These are phyloP conservation scores for Melanotaenia trifasciata DNA, from an alignment of 2,797 vertebrate genomes.

Conservation along the genomic window DNA sequence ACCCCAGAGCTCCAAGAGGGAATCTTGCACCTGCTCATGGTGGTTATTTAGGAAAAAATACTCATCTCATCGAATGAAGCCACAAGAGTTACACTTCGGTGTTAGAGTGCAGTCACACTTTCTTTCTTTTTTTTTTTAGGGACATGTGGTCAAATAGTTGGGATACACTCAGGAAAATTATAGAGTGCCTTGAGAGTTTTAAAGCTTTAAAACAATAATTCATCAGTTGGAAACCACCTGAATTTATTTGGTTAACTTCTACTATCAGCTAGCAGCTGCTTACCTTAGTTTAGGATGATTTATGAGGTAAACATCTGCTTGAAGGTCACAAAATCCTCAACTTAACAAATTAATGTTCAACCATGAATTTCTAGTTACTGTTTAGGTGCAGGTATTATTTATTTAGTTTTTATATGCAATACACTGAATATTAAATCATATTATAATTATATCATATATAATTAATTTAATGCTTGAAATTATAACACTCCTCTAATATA, in stretches of 20 bases:
- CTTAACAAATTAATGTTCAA: too few relatives aligned
- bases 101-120: not conserved
- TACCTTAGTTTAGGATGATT: not conserved
- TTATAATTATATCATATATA: too few relatives aligned
- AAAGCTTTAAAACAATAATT: not conserved
- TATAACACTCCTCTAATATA: too few relatives aligned
- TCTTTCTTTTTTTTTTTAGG: not conserved
- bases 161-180: not conserved
- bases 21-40: constrained; percentile 59
- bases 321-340: not conserved
- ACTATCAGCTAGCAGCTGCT: not conserved
- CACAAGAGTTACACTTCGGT: not conserved
- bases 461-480: too few relatives aligned
- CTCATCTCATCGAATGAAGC: constrained; percentile 2
- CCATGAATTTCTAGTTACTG: not conserved
- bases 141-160: constrained; percentile 3
- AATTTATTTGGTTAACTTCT: not conserved
- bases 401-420: too few relatives aligned
- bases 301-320: not conserved
- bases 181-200: not conserved
- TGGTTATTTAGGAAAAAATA: not conserved
- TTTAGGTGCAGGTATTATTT: too few relatives aligned
- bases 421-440: too few relatives aligned
- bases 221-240: not conserved
- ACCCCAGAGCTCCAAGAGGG: constrained; percentile 28